phyloP scores from a whole-genome alignment of 2,888 invertebrate genomes.

The Tipula unca region DNA sequence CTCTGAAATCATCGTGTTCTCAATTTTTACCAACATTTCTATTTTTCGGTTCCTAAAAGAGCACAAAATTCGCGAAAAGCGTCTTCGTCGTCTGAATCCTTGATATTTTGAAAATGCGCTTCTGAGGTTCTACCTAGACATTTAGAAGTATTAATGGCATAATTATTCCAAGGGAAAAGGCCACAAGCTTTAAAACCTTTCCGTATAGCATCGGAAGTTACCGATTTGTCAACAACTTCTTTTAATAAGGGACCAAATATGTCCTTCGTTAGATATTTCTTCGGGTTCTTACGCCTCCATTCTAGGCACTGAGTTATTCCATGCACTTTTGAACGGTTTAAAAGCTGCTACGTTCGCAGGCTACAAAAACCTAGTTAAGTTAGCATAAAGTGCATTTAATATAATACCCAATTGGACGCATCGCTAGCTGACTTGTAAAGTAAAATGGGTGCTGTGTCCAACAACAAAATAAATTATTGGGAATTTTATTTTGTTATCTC shows the following conservation, averaged over 20 bases:
- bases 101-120: background rate
- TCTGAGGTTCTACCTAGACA: background rate
- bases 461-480: constrained; percentile 18
- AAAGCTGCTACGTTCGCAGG: constrained; percentile 15
- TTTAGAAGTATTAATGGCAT: background rate
- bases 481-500: constrained; percentile 8
- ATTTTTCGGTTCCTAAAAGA: background rate
- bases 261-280: background rate
- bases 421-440: constrained; percentile 19
- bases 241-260: background rate
- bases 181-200: background rate
- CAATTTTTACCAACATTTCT: background rate
- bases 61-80: no score
- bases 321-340: background rate
- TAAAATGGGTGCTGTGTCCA: constrained; percentile 19
- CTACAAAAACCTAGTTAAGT: background rate
- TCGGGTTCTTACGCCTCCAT: background rate
- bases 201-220: background rate
- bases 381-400: constrained; percentile 17
- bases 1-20: background rate
- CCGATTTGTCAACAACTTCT: background rate
- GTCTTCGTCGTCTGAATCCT: background rate
- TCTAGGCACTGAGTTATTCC: background rate
- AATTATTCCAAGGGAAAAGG: background rate
- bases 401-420: constrained; percentile 20